Base-by-base conservation (phyloP, 2,113 vertebrate species). In the Beaufortia kweichowensis region DNA sequence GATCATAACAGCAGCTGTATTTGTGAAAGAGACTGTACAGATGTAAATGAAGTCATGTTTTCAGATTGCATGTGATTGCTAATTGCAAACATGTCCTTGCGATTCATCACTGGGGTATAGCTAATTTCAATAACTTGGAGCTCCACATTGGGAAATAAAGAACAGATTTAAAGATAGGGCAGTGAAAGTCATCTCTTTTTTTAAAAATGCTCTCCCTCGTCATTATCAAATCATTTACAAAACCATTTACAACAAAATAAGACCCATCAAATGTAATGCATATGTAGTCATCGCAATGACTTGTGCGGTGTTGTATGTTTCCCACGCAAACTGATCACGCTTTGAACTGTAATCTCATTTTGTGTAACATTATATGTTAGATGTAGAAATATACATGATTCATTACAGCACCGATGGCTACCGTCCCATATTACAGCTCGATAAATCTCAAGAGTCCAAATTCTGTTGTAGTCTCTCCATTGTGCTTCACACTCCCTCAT, bases 21-120 rank as follows among this genome's bases (percentile, higher is more conserved):
- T 81, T 79, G 71, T 86, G 82, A 86, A 83, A 81, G 76, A 83
- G 73, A 73, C 76, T 50, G 78, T 79, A 79, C 86, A 88, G 83
- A 89, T 86, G 83, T 77, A 76, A 83, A 76, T 83, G 76, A 77
- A 85, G 84, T 85, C 79, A 83, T 82, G 85, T 79, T 82, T 66
- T 68, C 62, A 80, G 84, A 86, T 84, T 73, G 84, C 86, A 86
- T 85, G 82, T 83, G 87, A 78, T 79, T 84, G 84, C 79, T 86
- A 82, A 89, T 89, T 86, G 79, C 78, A 89, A 89, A 87, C 87
- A 89, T 85, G 80, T 77, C 75, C 59, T 78, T 53, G 43, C 59
- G 73, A 73, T 64, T 77, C 62, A 63, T 75, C 48, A 53, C 19
- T 73, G 33, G 55, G 14, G 59, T 79, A 79, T 56, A 67, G 79